Percentiles rank a stretch among this genome's conserved stretches.
phyloP scores from a whole-genome alignment of 2,888 invertebrate genomes.

The Orgyia antiqua region DNA sequence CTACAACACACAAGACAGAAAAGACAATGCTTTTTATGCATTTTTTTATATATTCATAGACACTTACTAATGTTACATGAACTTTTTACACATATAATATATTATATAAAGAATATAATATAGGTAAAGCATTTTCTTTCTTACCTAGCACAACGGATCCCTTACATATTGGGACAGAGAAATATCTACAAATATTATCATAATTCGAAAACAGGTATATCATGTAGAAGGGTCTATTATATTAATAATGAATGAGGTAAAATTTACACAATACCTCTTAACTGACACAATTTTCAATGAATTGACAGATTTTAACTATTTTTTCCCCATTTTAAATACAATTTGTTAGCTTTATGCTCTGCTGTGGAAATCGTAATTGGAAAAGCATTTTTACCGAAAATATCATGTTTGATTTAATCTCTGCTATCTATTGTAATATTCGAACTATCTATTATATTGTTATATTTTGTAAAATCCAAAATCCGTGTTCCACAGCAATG shows the following conservation, averaged over 20 bases:
- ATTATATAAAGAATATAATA: conserved; percentile 77
- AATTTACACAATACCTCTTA: conserved; percentile 51
- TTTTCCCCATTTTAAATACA: conserved; percentile 37
- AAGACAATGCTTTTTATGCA: conserved; percentile 58
- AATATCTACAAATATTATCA: conserved; percentile 57
- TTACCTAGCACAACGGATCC: conserved; percentile 70
- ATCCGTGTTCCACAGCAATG: conserved; percentile 42
- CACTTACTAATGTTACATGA: conserved; percentile 71
- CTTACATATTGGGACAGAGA: conserved; percentile 64
- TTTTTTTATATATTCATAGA: conserved; percentile 60
- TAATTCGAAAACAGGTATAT: conserved; percentile 50
- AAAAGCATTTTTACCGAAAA: conserved; percentile 16
- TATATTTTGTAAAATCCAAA: conserved; percentile 14
- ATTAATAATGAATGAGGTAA: conserved; percentile 52
- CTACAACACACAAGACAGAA: conserved; percentile 67
- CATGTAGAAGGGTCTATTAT: conserved; percentile 54
- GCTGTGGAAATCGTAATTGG: conserved; percentile 44
- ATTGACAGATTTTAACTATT: conserved; percentile 64
- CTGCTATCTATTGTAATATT: conserved; percentile 17
- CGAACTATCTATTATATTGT: conserved; percentile 16
- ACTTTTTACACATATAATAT: conserved; percentile 74
- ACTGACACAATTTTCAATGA: conserved; percentile 69
- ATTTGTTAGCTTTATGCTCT: conserved; percentile 33
- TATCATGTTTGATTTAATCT: conserved; percentile 10
- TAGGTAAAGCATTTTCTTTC: conserved; percentile 76